Evolutionary conservation across 2,113 vertebrate species (phyloP), one percentile per base, ranked within the genome.

Genomic region (Prietella phreatophila): DNA sequence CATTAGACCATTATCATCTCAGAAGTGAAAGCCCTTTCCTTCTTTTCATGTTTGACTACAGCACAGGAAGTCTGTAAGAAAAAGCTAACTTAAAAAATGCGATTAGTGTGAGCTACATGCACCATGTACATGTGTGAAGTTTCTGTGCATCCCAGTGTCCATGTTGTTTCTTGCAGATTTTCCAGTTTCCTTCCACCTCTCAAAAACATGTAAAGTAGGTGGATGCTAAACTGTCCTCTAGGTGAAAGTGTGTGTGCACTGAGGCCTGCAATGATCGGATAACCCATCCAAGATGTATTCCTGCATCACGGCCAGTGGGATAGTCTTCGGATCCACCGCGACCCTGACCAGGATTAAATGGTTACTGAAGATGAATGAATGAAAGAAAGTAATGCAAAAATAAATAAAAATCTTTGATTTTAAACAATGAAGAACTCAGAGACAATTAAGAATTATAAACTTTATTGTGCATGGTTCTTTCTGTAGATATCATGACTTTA

Each of bases 381-480:
- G 15, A 17, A 30, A 5, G 22, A 25, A 50, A 47, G 39, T 25
- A 4, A 42, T 11, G 19, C 8, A 5, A 42, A 42, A 42, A 67
- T 50, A 69, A 13, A n/a, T 50, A 1, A 42, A 36, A 36, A 36
- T 42, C 20, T 50, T 15, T 78, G 25, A 78, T 53, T 50, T 5
- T 11, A 9, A 4, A 0, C 53, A 39, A 61, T 67, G 61, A 86
- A 69, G 20, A 60, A 83, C 13, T 69, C 61, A 63, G 88, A 94
- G 92, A 95, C 93, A 69, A 90, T 91, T 92, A 96, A 98, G 97
- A 98, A 99, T 95, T 96, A 98, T 97, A 96, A 96, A 97, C 73
- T 55, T 99, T 99, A 98, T 99, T 99, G 96, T 97, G 96, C 97
- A 98, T 97, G 96, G 95, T 97, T 96, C 95, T 95, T 97, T 96